These are phyloP conservation scores for Paraplagusia blochii DNA, from an alignment of 2,113 vertebrate genomes.

Conservation along the genomic window DNA sequence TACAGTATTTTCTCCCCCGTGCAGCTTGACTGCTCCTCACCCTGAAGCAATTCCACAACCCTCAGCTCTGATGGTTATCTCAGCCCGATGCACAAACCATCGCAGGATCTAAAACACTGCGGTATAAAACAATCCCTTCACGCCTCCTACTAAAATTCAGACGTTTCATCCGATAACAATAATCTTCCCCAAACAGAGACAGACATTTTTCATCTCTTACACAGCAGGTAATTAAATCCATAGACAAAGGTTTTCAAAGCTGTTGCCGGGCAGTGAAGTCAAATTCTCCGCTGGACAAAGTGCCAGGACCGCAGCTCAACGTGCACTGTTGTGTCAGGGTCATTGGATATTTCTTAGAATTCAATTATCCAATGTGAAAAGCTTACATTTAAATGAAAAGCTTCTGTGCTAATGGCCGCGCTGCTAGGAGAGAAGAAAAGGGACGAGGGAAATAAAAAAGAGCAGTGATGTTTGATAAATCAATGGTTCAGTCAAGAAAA, in stretches of 20 bases:
- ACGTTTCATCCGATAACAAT: not conserved
- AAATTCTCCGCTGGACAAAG: not conserved
- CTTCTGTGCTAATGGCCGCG: not conserved
- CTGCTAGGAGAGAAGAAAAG: not conserved
- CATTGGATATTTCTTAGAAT: slow-evolving; percentile 1
- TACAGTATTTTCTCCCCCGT: slow-evolving; percentile 27
- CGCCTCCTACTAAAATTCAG: not conserved
- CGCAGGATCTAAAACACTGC: not conserved
- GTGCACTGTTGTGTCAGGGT: not conserved
- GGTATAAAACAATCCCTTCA: not conserved
- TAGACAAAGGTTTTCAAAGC: not conserved
- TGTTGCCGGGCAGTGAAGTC: not conserved
- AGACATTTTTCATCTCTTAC: not conserved
- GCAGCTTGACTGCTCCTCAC: slow-evolving; percentile 34
- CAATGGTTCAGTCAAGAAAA: not conserved
- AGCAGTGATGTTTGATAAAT: not conserved
- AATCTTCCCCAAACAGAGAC: not conserved
- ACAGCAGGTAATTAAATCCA: not conserved
- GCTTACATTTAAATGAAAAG: not conserved
- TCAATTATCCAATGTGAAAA: slow-evolving; percentile 3
- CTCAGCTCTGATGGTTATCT: slow-evolving; percentile 7
- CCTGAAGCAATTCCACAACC: slow-evolving; percentile 22
- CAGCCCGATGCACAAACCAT: slow-evolving; percentile 3
- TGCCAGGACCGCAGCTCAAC: slow-evolving; percentile 2
- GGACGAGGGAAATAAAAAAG: not conserved